Percentiles rank a stretch among this genome's conserved stretches.
Conservation (phyloP, 2,888 invertebrate genomes). For the Rhamphomyia laevipes region DNA sequence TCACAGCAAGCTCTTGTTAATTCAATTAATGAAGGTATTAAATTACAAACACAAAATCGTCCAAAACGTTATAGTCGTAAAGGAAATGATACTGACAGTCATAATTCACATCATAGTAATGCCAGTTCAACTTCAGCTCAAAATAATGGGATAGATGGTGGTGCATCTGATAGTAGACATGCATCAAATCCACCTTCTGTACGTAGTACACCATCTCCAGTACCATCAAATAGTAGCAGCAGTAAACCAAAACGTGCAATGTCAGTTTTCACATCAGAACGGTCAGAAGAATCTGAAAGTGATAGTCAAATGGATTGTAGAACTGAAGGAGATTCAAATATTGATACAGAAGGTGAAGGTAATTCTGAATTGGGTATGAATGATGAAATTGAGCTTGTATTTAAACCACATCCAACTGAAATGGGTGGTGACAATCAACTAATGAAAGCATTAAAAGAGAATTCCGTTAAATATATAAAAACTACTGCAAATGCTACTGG, state of each 20-base stretch:
- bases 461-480: conserved; percentile 83
- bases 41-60: conserved; percentile 76
- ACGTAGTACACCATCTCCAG: conserved; percentile 60
- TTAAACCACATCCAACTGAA: conserved; percentile 91
- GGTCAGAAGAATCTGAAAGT: conserved; percentile 58
- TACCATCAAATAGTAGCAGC: conserved; percentile 58
- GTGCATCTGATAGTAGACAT: conserved; percentile 25
- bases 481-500: conserved; percentile 94
- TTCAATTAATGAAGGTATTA: conserved; percentile 89
- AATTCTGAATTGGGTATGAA: conserved; percentile 62
- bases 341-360: conserved; percentile 71
- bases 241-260: conserved; percentile 57
- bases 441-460: conserved; percentile 72
- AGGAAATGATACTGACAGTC: conserved; percentile 42
- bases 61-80: conserved; percentile 58
- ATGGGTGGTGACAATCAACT: conserved; percentile 76
- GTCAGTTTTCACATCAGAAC: conserved; percentile 54
- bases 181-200: conserved; percentile 56
- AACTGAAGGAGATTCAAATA: conserved; percentile 69
- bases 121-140: conserved; percentile 35
- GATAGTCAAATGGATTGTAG: conserved; percentile 49
- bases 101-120: conserved; percentile 34
- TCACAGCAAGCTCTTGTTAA: conserved; percentile 86
- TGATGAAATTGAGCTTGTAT: conserved; percentile 90
- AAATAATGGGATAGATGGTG: conserved; percentile 37